A percentile compares a stretch with the other conserved stretches of the same genome.
Evolutionary conservation across 2,888 invertebrate species (phyloP).

Genomic region (Galeruca laticollis): DNA sequence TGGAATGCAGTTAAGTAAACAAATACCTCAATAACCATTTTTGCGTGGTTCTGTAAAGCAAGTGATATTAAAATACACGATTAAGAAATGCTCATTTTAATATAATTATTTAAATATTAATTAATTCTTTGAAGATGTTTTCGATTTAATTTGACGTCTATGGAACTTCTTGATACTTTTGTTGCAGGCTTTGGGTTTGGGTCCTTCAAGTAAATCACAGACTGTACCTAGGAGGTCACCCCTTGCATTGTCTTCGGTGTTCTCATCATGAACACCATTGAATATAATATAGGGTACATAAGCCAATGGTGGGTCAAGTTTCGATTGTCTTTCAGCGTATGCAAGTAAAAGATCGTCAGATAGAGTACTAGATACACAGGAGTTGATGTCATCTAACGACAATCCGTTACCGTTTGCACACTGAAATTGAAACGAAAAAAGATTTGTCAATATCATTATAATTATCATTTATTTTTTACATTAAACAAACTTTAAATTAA

Average conservation of each 20-base stretch:
- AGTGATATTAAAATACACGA: no score
- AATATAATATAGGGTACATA: conserved; percentile 5
- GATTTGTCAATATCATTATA: no score
- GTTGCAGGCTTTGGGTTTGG: background rate
- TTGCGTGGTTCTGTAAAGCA: no score
- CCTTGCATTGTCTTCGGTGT: background rate
- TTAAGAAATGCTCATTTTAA: no score
- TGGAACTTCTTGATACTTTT: background rate
- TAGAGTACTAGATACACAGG: background rate
- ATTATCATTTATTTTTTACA: no score
- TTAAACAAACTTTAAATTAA: no score
- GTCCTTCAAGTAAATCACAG: background rate
- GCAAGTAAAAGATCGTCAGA: background rate
- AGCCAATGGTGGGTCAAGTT: background rate
- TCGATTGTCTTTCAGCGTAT: background rate
- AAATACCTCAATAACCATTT: no score
- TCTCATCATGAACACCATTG: background rate
- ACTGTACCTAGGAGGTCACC: background rate
- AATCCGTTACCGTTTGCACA: background rate
- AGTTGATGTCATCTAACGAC: background rate
- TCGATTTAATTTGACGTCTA: background rate
- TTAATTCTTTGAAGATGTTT: background rate
- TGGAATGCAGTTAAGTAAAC: no score
- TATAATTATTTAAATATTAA: no score
- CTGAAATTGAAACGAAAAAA: background rate